These are phyloP conservation scores for Anguilla pacifica DNA, from an alignment of 2,797 vertebrate genomes.

Conservation along the genomic window DNA sequence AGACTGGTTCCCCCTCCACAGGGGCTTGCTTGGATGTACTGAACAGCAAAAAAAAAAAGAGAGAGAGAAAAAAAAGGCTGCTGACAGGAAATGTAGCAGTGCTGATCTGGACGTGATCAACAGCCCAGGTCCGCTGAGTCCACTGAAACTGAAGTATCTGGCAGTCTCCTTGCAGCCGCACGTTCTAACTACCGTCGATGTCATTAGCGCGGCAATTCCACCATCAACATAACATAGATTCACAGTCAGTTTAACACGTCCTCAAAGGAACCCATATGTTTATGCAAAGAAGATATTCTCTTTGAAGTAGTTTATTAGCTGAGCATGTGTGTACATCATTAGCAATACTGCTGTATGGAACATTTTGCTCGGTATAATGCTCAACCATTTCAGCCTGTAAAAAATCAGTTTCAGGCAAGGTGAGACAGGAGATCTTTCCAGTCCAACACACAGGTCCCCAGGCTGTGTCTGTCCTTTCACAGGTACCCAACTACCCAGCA, in stretches of 20 bases:
- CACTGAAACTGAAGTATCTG: neutral
- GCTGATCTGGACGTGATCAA: neutral
- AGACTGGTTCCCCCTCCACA: neutral
- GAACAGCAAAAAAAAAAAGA: no score
- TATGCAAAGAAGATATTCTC: neutral
- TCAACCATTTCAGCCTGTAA: neutral
- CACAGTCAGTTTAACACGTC: neutral
- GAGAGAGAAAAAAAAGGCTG: neutral
- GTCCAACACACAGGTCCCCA: neutral
- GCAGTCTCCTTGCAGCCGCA: neutral
- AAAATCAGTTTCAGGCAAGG: neutral
- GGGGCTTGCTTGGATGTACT: neutral
- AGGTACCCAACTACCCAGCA: neutral
- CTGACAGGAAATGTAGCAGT: conserved; percentile 11
- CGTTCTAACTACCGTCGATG: neutral
- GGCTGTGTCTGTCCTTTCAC: neutral
- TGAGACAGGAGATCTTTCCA: neutral
- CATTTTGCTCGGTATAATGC: neutral
- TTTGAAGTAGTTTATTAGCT: neutral
- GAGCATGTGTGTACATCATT: neutral
- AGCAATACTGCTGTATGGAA: neutral
- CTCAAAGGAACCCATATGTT: neutral
- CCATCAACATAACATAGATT: neutral
- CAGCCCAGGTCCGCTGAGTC: neutral
- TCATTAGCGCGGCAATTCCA: neutral